A percentile compares a stretch with the other conserved stretches of the same genome.
These are phyloP conservation scores for Micromussa lordhowensis DNA, from an alignment of 92 coral and sea anemone species.

Conservation along the genomic window DNA sequence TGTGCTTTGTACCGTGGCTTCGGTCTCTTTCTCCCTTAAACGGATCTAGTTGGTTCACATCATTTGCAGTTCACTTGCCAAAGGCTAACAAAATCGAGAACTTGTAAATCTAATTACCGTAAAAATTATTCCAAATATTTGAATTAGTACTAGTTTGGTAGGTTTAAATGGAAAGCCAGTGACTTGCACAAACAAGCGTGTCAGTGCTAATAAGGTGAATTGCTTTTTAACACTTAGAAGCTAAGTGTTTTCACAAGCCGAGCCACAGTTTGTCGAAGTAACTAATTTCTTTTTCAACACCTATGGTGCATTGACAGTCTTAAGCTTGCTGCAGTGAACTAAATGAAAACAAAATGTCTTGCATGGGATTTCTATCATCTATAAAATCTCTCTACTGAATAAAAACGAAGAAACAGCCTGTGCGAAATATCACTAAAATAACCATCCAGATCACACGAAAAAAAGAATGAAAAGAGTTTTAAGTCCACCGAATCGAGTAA, in stretches of 20 bases:
- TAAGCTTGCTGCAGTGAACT: not conserved
- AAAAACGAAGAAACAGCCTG: not conserved
- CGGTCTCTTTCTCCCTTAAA: not conserved
- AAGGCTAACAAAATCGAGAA: not conserved
- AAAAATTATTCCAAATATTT: not conserved
- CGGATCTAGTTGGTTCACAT: not conserved
- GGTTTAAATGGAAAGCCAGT: not conserved
- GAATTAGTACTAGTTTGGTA: not conserved
- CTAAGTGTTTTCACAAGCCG: not conserved
- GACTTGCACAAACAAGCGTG: not conserved
- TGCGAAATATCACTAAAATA: not conserved
- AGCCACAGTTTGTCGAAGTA: not conserved
- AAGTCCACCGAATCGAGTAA: slow-evolving; percentile 11
- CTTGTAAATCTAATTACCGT: not conserved
- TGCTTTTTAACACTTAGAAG: not conserved
- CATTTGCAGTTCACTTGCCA: not conserved
- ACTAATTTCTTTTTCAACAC: not conserved
- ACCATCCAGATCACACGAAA: not conserved
- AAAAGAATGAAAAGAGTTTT: not conserved
- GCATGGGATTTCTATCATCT: not conserved
- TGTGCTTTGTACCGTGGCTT: not conserved
- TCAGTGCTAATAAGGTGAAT: slow-evolving; percentile 3
- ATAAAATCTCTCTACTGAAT: not conserved
- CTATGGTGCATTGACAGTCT: not conserved
- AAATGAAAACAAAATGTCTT: not conserved